These are phyloP conservation scores for Atta colombica DNA, from an alignment of 1,140 invertebrate species.

Conservation along the genomic window DNA sequence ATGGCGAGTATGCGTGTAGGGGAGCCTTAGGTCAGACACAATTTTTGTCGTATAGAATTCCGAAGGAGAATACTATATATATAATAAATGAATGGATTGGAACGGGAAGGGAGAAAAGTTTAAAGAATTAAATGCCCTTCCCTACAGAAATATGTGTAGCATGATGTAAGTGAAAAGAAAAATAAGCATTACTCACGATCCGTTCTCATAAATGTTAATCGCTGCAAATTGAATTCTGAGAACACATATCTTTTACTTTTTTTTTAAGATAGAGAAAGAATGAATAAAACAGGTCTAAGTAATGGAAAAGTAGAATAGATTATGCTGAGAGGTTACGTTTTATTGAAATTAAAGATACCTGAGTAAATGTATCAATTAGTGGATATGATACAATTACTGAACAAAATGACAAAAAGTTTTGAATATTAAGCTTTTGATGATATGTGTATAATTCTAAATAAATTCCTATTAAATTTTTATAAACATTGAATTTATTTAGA, in stretches of 20 bases:
- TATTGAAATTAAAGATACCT: neutral
- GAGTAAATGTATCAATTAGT: too few relatives aligned
- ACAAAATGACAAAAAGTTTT: too few relatives aligned
- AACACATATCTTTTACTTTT: neutral
- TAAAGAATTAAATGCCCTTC: constrained; percentile 21
- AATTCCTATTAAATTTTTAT: too few relatives aligned
- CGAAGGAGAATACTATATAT: neutral
- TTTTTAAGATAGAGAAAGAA: neutral
- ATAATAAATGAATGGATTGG: constrained; percentile 3
- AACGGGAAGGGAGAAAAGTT: neutral
- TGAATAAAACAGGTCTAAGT: neutral
- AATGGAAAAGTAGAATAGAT: neutral
- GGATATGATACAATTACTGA: too few relatives aligned
- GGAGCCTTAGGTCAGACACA: constrained; percentile 39
- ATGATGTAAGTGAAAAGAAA: constrained; percentile 35
- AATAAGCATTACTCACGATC: constrained; percentile 2
- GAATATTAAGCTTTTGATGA: too few relatives aligned
- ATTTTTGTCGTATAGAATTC: neutral
- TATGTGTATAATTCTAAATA: too few relatives aligned
- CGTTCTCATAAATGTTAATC: neutral
- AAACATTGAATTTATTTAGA: too few relatives aligned
- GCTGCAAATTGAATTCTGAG: neutral
- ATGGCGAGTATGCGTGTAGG: constrained; percentile 36
- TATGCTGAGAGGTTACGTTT: neutral
- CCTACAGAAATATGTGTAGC: neutral